Base-by-base conservation (phyloP, 2,888 invertebrate genomes). In the Caenorhabditis afra region DNA sequence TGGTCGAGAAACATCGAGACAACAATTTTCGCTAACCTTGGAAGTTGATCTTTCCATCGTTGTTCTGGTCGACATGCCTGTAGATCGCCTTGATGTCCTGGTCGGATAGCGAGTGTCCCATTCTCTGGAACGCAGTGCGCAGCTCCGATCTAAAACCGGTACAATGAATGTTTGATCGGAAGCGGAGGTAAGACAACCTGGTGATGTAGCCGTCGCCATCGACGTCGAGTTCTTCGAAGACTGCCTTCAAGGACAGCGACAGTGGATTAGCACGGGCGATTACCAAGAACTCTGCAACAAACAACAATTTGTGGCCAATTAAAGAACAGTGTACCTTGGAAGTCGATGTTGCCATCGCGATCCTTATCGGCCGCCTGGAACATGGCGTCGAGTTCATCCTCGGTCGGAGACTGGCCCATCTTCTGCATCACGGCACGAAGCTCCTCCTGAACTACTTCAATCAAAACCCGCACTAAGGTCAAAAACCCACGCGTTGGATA, bases 1-100 rank as follows among this genome's bases (percentile, higher is more conserved):
- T 62, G 44, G 37, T 10, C 7, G 47, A 29, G 4, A 29, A 29
- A 29, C 29, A 7, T 37, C 18, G 16, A 47, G 23, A 29, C 20
- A 35, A 41, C 37, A 29, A 41, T 22, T 22, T 16, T 37, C 3
- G 4, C 14, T 3, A 45, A 90, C 88, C 88, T 74, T 87, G 79
- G 81, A 88, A 89, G 79, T 89, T 88, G 74, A 89, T 88, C 78
- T 87, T 88, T 39, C 90, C 90, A 76, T 90, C 90, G 81, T 91
- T 91, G 89, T 91, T 87, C 88, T 91, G 83, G 85, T 92, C 82
- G 87, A 90, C 85, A 88, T 91, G 88, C 90, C 91, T 86, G 87
- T 91, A 85, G 90, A 91, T 85, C 84, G 91, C 74, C 85, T 91
- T 87, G 78, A 87, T 89, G 55, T 88, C 88, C 58, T 88, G 81